These are phyloP conservation scores for Porites australiensis DNA, from an alignment of 64 coral and sea anemone genomes.

Conservation along the genomic window DNA sequence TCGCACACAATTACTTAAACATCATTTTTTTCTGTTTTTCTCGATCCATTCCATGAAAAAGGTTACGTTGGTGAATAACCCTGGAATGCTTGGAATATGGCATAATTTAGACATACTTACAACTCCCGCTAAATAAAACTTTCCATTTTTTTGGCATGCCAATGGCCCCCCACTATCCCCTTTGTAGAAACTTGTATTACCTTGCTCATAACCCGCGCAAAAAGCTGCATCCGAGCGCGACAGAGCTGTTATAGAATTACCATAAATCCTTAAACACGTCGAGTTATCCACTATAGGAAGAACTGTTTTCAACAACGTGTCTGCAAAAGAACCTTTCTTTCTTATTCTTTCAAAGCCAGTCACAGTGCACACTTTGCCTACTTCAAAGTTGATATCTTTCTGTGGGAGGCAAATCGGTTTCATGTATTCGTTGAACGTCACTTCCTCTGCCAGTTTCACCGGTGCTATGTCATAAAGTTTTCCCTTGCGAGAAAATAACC, in stretches of 20 bases:
- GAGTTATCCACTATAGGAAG: background rate
- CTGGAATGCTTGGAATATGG: background rate
- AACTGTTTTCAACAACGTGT: background rate
- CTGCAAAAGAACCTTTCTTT: background rate
- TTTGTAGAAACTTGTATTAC: background rate
- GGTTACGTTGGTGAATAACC: background rate
- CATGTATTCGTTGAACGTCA: conserved; percentile 1
- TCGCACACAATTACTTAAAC: too few relatives aligned
- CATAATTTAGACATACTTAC: conserved; percentile 15
- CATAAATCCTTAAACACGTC: background rate
- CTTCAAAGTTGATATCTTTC: background rate
- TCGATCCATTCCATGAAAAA: conserved; percentile 37
- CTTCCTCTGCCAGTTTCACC: conserved; percentile 11
- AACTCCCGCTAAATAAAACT: conserved; percentile 16
- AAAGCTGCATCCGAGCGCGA: background rate
- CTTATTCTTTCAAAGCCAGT: conserved; percentile 17
- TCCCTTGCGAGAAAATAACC: background rate
- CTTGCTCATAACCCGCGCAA: background rate
- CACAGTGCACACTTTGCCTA: conserved; percentile 17
- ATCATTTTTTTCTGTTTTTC: too few relatives aligned
- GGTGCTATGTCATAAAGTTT: conserved; percentile 19
- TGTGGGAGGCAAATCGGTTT: conserved; percentile 45
- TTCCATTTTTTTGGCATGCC: conserved; percentile 5
- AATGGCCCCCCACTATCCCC: conserved; percentile 44
- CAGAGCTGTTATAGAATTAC: too few relatives aligned